Evolutionary conservation across 2,797 vertebrate genomes (phyloP), one percentile per base, ranked within the genome.

Genomic region (Enteromius paludinosus): DNA sequence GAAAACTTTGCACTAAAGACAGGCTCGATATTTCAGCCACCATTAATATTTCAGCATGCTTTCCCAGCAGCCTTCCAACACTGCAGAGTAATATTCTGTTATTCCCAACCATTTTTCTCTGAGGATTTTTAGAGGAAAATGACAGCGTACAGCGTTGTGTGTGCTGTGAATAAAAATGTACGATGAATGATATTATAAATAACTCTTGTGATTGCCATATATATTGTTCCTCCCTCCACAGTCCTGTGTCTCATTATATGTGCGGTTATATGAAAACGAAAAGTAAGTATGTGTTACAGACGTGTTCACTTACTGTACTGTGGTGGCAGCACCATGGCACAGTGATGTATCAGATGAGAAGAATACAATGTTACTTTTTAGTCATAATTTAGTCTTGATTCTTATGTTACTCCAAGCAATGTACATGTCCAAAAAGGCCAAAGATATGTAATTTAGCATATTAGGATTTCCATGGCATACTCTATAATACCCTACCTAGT

Each of bases 41-140:
- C 79, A 85, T 89, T 89, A 89, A 89, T 87, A 87, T 88, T 88
- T 89, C 78, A 88, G 62, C 25, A 78, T 72, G 82, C 72, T 85
- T 85, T 84, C 77, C 72, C 85, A 84, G 80, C 84, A 71, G 78
- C 86, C 81, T 79, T 87, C 84, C 83, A 83, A 81, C 66, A 43
- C 49, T 73, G 62, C 81, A 81, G 83, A 86, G 78, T 84, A 68
- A 84, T 86, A 84, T 86, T 86, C 81, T 84, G 84, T 84, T 87
- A 87, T 87, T 87, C 85, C 84, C 38, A 69, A 70, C 76, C 66
- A 73, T 80, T 86, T 61, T 82, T 79, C 79, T 59, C 56, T 66
- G 79, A 23, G 71, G 75, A 78, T n/a, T 17, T 20, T 68, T 41
- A 72, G 81, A 17, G 75, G 82, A 78, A 72, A 88, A 49, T 72